Percentiles rank a stretch among this genome's conserved stretches.
phyloP scores from a whole-genome alignment of 2,797 vertebrate species.

The Sebastolobus altivelis region DNA sequence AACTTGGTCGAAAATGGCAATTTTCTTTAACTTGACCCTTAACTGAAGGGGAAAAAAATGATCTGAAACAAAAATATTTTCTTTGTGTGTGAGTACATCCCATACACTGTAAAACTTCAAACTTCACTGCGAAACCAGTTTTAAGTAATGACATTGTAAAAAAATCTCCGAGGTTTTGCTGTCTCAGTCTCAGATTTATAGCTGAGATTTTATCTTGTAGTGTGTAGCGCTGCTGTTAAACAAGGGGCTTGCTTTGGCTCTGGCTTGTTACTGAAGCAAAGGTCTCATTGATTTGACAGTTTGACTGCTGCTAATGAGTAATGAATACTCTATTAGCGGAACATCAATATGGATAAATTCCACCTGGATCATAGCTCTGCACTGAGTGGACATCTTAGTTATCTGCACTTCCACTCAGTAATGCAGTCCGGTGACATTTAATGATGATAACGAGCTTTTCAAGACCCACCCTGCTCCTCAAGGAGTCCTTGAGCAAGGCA shows the following conservation, averaged over 20 bases:
- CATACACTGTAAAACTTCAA: neutral
- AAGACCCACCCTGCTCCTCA: neutral
- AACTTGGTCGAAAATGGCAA: neutral
- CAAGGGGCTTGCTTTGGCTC: conserved; percentile 28
- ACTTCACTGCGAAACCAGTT: neutral
- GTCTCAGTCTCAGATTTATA: conserved; percentile 35
- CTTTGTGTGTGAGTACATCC: neutral
- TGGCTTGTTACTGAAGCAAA: conserved; percentile 33
- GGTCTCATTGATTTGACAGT: conserved; percentile 59
- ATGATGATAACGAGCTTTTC: neutral
- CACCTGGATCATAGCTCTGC: conserved; percentile 24
- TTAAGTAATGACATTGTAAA: neutral
- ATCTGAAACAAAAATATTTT: neutral
- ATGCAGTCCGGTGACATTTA: neutral
- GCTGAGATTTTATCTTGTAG: conserved; percentile 8
- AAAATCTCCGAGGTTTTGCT: neutral
- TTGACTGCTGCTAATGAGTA: conserved; percentile 60
- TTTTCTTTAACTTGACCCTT: neutral
- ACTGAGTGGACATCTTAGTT: neutral
- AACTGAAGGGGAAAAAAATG: neutral
- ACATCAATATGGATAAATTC: conserved; percentile 57
- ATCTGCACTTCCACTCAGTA: neutral
- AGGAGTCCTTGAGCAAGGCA: no score
- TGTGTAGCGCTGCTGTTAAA: conserved; percentile 7
- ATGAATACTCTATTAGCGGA: conserved; percentile 51